These are phyloP conservation scores for Prionailurus viverrinus DNA, from an alignment of 2,113 vertebrate species.

Conservation along the genomic window DNA sequence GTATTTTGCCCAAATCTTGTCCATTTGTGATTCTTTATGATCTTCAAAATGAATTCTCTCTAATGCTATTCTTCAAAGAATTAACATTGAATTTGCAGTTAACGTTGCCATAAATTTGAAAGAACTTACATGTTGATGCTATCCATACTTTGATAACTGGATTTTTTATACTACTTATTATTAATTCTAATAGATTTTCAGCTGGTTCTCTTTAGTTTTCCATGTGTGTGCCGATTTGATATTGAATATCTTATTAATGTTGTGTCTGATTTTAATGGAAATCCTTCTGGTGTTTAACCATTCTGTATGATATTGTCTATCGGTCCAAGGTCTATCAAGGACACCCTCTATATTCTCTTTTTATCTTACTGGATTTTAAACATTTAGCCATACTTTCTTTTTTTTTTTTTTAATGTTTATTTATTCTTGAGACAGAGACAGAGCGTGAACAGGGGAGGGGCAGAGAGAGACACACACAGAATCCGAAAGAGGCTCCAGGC, in stretches of 20 bases:
- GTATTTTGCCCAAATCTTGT: background rate
- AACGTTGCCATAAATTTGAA: background rate
- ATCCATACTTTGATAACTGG: background rate
- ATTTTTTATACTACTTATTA: slow-evolving; percentile 32
- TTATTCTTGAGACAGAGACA: too few species aligned
- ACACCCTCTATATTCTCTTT: background rate
- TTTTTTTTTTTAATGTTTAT: too few species aligned
- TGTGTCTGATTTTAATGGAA: background rate
- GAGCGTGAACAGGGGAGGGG: too few species aligned
- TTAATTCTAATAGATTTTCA: background rate
- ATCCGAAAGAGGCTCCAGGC: too few species aligned
- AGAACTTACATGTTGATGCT: background rate
- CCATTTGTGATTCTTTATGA: background rate
- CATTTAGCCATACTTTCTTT: background rate
- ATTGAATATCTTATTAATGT: background rate
- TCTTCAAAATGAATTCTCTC: background rate
- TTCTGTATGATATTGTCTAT: background rate
- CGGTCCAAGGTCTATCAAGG: background rate
- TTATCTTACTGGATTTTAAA: background rate
- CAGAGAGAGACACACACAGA: too few species aligned
- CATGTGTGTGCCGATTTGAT: background rate
- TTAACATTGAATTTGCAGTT: background rate
- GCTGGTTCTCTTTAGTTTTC: background rate
- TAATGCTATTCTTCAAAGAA: background rate
- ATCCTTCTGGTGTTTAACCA: background rate